Evolutionary conservation across 2,797 vertebrate species (phyloP).

Genomic region (Megalops cyprinoides): DNA sequence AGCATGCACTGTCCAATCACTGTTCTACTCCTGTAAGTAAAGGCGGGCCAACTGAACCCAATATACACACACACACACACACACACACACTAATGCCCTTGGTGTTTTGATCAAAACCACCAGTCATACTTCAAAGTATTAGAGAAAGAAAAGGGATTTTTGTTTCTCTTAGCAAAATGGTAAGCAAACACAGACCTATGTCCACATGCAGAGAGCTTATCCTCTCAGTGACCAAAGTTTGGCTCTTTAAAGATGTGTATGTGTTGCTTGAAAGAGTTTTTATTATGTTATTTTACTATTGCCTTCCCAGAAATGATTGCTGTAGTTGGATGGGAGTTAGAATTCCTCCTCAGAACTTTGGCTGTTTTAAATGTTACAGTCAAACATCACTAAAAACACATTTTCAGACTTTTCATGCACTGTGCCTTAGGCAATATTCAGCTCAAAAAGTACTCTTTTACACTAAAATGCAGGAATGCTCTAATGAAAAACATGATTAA

Average conservation of each 20-base stretch:
- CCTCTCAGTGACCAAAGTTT: background rate
- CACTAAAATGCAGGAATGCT: too few species aligned
- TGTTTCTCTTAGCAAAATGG: background rate
- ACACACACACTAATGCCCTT: too few species aligned
- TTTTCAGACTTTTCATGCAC: too few species aligned
- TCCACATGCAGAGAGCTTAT: background rate
- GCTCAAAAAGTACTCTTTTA: too few species aligned
- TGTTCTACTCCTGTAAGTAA: background rate
- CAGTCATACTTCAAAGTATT: background rate
- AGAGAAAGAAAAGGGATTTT: too few species aligned
- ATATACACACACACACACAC: too few species aligned
- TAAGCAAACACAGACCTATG: background rate
- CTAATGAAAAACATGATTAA: too few species aligned
- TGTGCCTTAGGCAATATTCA: too few species aligned
- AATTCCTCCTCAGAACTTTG: background rate
- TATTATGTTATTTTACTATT: too few species aligned
- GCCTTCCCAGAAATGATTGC: background rate
- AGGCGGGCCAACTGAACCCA: too few species aligned
- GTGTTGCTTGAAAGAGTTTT: background rate
- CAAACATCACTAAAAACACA: background rate
- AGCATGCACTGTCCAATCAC: background rate
- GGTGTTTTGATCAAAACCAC: background rate
- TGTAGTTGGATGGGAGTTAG: background rate
- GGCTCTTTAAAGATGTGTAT: background rate
- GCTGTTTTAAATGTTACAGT: background rate